Evolutionary conservation across 2,797 vertebrate species (phyloP).

Genomic region (Myripristis jacobus): DNA sequence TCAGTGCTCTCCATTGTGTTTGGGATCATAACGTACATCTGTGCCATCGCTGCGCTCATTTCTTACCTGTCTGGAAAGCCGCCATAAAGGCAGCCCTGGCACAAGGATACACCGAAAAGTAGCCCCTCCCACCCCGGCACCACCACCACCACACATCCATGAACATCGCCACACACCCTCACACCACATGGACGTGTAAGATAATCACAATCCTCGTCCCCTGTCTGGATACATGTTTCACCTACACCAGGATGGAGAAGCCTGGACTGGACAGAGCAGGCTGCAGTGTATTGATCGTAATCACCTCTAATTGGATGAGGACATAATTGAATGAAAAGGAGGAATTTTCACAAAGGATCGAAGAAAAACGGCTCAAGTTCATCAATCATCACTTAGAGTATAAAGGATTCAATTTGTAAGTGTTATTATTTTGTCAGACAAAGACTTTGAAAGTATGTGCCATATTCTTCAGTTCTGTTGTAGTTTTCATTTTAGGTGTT

Average conservation of each 20-base stretch:
- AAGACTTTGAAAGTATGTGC: conserved; percentile 17
- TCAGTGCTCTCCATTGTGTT: conserved; percentile 90
- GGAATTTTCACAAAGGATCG: not conserved
- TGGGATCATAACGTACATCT: conserved; percentile 89
- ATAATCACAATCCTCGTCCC: conserved; percentile 36
- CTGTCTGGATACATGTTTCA: conserved; percentile 32
- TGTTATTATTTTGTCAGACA: conserved; percentile 31
- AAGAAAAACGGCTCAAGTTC: not conserved
- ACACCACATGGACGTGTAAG: conserved; percentile 52
- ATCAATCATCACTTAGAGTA: conserved; percentile 4
- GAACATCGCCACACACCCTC: conserved; percentile 38
- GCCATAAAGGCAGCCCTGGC: conserved; percentile 74
- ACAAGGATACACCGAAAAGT: not conserved
- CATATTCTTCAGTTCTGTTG: conserved; percentile 28
- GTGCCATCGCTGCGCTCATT: conserved; percentile 87
- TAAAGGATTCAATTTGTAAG: conserved; percentile 28
- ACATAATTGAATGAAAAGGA: conserved; percentile 14
- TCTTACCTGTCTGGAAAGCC: conserved; percentile 90
- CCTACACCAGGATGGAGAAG: conserved; percentile 24
- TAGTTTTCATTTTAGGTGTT: conserved; percentile 13
- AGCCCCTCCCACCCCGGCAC: no score
- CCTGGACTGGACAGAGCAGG: not conserved
- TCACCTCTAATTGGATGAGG: conserved; percentile 43
- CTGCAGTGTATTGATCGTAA: conserved; percentile 13
- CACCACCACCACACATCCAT: conserved; percentile 13